These are phyloP conservation scores for Chelonus insularis DNA, from an alignment of 1,140 invertebrate genomes.

Conservation along the genomic window DNA sequence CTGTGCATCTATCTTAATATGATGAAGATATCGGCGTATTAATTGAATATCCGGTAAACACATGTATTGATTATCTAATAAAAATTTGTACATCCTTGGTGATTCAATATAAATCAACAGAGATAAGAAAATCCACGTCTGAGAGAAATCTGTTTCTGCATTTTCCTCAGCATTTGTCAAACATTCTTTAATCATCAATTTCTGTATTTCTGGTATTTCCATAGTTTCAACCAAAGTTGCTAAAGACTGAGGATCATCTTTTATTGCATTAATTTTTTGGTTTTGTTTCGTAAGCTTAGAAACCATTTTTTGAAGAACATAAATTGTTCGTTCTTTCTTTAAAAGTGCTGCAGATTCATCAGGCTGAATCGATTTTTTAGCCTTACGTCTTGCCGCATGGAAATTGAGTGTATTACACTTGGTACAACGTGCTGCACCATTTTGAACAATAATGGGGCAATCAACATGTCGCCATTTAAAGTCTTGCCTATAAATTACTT, in stretches of 20 bases:
- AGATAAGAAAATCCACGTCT: slow-evolving; percentile 46
- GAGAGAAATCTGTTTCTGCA: slow-evolving; percentile 39
- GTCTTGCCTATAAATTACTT: slow-evolving; percentile 42
- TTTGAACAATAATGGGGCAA: slow-evolving; percentile 48
- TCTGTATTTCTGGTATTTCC: slow-evolving; percentile 45
- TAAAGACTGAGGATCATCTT: slow-evolving; percentile 18
- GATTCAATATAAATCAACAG: slow-evolving; percentile 44
- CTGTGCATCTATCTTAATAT: slow-evolving; percentile 41
- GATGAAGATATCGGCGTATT: slow-evolving; percentile 41
- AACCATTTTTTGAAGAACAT: slow-evolving; percentile 31
- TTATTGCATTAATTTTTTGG: slow-evolving; percentile 22
- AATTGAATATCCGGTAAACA: slow-evolving; percentile 39
- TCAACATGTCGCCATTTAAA: slow-evolving; percentile 47
- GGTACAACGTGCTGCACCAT: slow-evolving; percentile 39
- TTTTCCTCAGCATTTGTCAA: slow-evolving; percentile 33
- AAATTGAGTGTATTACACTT: slow-evolving; percentile 43
- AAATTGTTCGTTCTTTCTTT: slow-evolving; percentile 32
- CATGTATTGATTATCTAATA: slow-evolving; percentile 42
- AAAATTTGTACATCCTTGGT: slow-evolving; percentile 44
- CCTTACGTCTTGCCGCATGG: slow-evolving; percentile 9
- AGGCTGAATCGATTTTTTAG: slow-evolving; percentile 14
- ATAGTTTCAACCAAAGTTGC: slow-evolving; percentile 31
- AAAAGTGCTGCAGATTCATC: slow-evolving; percentile 24
- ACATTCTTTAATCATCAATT: slow-evolving; percentile 48
- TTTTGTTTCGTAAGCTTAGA: slow-evolving; percentile 28